Percentiles rank a stretch among this genome's conserved stretches.
Conservation (phyloP, 1,140 invertebrate species). For the Conus betulinus region DNA sequence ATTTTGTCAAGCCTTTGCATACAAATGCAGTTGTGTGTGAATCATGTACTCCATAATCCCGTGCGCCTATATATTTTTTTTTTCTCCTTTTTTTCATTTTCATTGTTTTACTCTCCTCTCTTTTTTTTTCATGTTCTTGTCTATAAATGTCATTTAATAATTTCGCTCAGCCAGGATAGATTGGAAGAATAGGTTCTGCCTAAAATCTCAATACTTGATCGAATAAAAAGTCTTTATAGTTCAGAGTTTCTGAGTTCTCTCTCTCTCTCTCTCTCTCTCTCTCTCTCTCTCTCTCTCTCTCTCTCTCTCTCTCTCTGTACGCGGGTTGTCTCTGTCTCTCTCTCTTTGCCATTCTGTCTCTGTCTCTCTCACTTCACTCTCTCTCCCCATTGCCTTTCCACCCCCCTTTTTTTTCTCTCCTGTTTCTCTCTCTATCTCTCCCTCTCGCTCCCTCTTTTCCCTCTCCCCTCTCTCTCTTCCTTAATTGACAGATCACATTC, state of each 20-base stretch:
- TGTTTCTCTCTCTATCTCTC: conserved; percentile 1
- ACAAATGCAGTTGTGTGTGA: too few relatives aligned
- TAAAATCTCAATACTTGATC: too few relatives aligned
- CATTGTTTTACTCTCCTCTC: background rate
- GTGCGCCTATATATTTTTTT: too few relatives aligned
- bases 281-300: too few relatives aligned
- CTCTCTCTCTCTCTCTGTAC: background rate
- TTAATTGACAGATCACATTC: background rate
- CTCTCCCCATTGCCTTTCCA: background rate
- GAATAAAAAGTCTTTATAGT: too few relatives aligned
- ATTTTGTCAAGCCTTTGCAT: too few relatives aligned
- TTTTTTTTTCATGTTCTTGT: background rate
- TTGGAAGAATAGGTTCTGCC: too few relatives aligned
- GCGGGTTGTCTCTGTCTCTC: background rate
- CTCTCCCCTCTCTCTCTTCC: background rate
- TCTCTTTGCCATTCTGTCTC: background rate
- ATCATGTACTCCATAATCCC: too few relatives aligned
- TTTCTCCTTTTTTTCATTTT: too few relatives aligned
- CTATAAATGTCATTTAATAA: background rate
- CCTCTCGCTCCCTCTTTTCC: background rate
- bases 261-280: background rate
- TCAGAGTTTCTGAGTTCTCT: too few relatives aligned
- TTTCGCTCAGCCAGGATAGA: too few relatives aligned
- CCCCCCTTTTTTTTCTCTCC: background rate
- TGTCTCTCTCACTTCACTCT: background rate